phyloP scores from a whole-genome alignment of 2,113 vertebrate genomes.

The Chloropsis hardwickii region DNA sequence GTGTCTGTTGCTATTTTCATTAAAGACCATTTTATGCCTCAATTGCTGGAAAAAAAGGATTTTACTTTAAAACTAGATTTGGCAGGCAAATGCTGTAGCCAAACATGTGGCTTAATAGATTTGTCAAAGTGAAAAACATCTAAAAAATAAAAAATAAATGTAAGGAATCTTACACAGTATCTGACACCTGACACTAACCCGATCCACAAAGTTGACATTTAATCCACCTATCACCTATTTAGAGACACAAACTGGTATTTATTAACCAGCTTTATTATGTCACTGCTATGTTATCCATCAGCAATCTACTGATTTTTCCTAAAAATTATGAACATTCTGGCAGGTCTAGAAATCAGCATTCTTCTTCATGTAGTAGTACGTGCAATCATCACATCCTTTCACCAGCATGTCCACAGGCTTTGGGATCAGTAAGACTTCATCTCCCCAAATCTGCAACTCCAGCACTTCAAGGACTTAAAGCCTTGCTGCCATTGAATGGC shows the following conservation, averaged over 20 bases:
- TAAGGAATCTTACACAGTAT: background rate
- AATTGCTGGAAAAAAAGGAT: background rate
- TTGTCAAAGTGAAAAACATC: background rate
- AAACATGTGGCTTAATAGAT: background rate
- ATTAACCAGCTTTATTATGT: background rate
- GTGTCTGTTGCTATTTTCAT: constrained; percentile 15
- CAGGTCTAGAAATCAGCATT: background rate
- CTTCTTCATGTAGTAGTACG: background rate
- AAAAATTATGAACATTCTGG: background rate
- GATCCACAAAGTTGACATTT: background rate
- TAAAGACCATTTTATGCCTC: background rate
- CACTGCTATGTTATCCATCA: background rate
- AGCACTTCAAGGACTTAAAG: background rate
- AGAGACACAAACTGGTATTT: background rate
- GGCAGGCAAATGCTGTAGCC: background rate
- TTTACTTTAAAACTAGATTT: constrained; percentile 8
- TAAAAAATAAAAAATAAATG: background rate
- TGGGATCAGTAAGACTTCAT: background rate
- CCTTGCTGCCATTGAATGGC: accelerated
- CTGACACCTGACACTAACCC: background rate
- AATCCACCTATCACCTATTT: background rate
- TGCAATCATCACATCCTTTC: background rate
- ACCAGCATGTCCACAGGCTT: background rate
- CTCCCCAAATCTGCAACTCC: background rate
- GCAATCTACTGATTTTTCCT: background rate